Evolutionary conservation across 1,140 invertebrate genomes (phyloP).

Genomic region (Papilio polyxenes): DNA sequence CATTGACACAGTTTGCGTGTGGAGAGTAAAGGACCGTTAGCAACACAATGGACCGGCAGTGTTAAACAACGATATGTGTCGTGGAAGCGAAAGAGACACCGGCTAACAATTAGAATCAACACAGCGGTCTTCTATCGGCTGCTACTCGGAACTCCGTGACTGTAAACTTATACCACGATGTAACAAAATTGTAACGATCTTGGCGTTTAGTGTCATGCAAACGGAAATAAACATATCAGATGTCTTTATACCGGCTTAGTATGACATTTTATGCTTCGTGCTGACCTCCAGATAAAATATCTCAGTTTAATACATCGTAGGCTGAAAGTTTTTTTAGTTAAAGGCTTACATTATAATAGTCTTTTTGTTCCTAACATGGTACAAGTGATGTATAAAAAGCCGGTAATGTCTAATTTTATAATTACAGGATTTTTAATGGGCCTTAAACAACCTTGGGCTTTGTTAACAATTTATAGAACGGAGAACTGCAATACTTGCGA

Average conservation of each 20-base stretch:
- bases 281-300: no score
- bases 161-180: not conserved
- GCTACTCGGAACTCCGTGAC: slow-evolving; percentile 25
- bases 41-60: slow-evolving; percentile 57
- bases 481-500: not conserved
- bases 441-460: no score
- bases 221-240: slow-evolving; percentile 9
- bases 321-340: no score
- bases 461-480: not conserved
- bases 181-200: slow-evolving; percentile 5
- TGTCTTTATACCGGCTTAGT: not conserved
- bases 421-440: no score
- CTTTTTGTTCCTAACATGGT: no score
- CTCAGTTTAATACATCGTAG: no score
- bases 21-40: slow-evolving; percentile 56
- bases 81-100: slow-evolving; percentile 58
- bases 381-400: no score
- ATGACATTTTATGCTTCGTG: not conserved
- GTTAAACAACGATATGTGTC: slow-evolving; percentile 64
- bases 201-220: not conserved
- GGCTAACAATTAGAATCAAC: slow-evolving; percentile 63
- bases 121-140: slow-evolving; percentile 37
- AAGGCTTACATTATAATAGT: no score
- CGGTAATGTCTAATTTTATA: no score
- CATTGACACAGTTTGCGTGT: not conserved